Evolutionary conservation across 2,797 vertebrate genomes (phyloP).

Genomic region (Argya squamiceps): DNA sequence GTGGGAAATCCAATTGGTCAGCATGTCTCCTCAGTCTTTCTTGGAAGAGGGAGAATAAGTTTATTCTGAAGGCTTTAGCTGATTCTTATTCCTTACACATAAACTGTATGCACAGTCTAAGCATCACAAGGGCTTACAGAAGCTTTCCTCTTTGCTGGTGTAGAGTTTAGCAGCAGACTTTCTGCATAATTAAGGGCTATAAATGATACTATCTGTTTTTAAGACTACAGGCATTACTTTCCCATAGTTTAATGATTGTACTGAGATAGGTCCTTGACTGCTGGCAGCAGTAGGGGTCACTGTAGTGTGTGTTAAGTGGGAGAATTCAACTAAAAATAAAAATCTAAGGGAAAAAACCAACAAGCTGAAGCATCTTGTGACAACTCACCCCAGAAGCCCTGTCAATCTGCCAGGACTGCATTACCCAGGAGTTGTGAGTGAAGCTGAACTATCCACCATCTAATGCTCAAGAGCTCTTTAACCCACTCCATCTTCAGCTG

Average conservation of each 20-base stretch:
- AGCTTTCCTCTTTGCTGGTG: background rate
- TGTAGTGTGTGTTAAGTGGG: background rate
- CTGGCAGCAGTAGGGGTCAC: slow-evolving; percentile 19
- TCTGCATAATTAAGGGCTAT: background rate
- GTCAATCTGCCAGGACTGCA: slow-evolving; percentile 28
- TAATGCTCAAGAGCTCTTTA: slow-evolving; percentile 25
- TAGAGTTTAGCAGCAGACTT: background rate
- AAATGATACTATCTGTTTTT: background rate
- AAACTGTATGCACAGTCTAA: background rate
- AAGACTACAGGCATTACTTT: background rate
- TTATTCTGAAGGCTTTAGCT: background rate
- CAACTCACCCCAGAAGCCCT: slow-evolving; percentile 2
- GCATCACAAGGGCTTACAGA: background rate
- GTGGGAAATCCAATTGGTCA: background rate
- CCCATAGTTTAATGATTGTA: background rate
- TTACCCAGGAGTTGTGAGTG: background rate
- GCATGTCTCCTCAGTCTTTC: background rate
- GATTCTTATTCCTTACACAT: background rate
- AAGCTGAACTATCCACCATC: background rate
- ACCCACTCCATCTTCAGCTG: slow-evolving; percentile 21
- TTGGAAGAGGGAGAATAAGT: background rate
- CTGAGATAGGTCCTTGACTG: background rate
- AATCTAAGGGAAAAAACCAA: background rate
- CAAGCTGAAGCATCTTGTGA: slow-evolving; percentile 12
- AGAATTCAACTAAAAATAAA: slow-evolving; percentile 41